Evolutionary conservation across 1,140 invertebrate species (phyloP), one percentile per base, ranked within the genome.

Genomic region (Geopemphigus sp.): DNA sequence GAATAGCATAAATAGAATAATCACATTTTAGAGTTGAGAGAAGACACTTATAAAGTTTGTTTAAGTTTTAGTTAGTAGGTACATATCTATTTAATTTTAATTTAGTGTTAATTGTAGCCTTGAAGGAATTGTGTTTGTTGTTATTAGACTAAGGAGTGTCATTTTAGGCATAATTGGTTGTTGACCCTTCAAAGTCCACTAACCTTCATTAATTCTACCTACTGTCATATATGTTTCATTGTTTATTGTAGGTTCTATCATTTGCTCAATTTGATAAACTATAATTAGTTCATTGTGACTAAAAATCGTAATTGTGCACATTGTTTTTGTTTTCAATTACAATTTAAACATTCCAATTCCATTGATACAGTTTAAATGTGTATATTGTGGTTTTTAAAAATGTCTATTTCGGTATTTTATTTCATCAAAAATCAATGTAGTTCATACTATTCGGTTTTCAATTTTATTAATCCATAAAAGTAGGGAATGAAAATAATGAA

Each of bases 161-260:
- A 73, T 73, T 73, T 32, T 32, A 11, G 50, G 11, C 50, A 26
- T 72, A 32, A 73, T 73, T 73, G 29, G 53, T 73, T 73, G 17
- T 54, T 73, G 53, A 56, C 53, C 70, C 70, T 56, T n/a, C 53
- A 32, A 32, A 73, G 70, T 73, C 26, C 53, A 73, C 19, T 12
- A 29, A 29, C 53, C 56, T 56, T 1, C 19, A 56, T 56, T 73
- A 73, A 56, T 54, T 56, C 24, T 53, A 19, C 12, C 66, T 53
- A 70, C n/a, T 56, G 17, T 72, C 15, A n/a, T 32, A 68, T 19
- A 73, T 1, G n/a, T 45, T 73, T 26, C 19, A 72, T 72, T 72
- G 14, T 54, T 73, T 0, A 0, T 29, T 54, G 5, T 15, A 12
- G 19, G n/a, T 68, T 26, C 47, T 5, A 47, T 66, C 1, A 22